phyloP scores from a whole-genome alignment of 2,797 vertebrate species.

The Halcyon chelicuti region DNA sequence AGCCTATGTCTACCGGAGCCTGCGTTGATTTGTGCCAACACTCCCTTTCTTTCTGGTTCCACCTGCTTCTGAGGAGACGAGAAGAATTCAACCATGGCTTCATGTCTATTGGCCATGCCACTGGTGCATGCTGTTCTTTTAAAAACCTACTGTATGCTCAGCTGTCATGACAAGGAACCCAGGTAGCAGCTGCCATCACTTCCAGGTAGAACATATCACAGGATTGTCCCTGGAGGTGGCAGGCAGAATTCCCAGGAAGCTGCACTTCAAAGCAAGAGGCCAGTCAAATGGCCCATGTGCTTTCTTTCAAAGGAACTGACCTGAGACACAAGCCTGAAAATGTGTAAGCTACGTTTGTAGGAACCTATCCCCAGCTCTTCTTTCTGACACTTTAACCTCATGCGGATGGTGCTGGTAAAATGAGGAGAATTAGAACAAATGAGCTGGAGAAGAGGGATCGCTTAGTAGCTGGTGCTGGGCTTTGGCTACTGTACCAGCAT shows the following conservation, averaged over 20 bases:
- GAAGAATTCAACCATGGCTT: background rate
- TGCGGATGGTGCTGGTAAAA: constrained; percentile 49
- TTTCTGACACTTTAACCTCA: background rate
- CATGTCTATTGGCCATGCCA: background rate
- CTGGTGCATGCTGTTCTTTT: constrained; percentile 39
- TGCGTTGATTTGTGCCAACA: constrained; percentile 61
- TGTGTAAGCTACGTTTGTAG: background rate
- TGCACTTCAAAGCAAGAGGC: background rate
- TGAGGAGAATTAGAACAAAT: constrained; percentile 10
- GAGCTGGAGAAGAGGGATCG: background rate
- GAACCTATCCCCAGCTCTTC: background rate
- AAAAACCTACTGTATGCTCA: background rate
- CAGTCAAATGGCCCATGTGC: background rate
- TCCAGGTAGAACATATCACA: background rate
- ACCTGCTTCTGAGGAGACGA: background rate
- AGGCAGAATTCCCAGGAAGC: background rate
- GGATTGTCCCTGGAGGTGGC: background rate
- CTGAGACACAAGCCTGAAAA: background rate
- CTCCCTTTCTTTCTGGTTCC: background rate
- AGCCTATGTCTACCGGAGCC: constrained; percentile 86
- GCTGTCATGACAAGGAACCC: background rate
- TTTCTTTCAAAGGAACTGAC: constrained; percentile 14
- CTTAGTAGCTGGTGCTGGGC: background rate
- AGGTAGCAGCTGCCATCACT: background rate
- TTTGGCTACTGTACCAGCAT: background rate